Conservation (phyloP, 2,888 invertebrate genomes). For the Pemphredon lugubris region DNA sequence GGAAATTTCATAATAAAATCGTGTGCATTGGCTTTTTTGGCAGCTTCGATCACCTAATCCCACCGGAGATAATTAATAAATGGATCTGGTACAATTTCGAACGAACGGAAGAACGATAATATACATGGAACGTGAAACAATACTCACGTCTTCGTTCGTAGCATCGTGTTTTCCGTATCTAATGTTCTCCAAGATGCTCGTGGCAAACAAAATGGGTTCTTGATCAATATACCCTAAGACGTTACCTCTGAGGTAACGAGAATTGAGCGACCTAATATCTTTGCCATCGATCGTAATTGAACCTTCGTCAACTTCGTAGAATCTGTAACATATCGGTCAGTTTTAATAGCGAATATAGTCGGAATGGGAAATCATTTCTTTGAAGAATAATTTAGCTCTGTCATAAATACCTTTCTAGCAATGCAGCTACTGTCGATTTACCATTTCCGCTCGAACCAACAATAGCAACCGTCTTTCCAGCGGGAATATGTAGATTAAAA, state of each 20-base stretch:
- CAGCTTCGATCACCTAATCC: conserved; percentile 88
- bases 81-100: neutral
- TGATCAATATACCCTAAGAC: conserved; percentile 95
- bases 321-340: conserved; percentile 81
- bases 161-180: conserved; percentile 91
- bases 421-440: conserved; percentile 94
- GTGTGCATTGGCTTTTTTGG: conserved; percentile 94
- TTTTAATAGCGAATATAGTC: neutral
- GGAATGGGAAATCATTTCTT: no score
- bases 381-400: no score
- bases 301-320: conserved; percentile 91
- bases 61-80: neutral
- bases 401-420: conserved; percentile 91
- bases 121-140: neutral
- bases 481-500: conserved; percentile 91
- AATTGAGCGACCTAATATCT: conserved; percentile 87
- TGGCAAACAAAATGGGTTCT: conserved; percentile 96
- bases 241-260: conserved; percentile 92
- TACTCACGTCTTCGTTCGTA: conserved; percentile 85
- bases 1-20: conserved; percentile 93
- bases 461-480: conserved; percentile 95
- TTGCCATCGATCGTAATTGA: conserved; percentile 88
- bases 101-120: no score
- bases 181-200: conserved; percentile 95
- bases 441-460: conserved; percentile 97